Evolutionary conservation across 2,888 invertebrate genomes (phyloP).

Genomic region (Odontomyia ornata): DNA sequence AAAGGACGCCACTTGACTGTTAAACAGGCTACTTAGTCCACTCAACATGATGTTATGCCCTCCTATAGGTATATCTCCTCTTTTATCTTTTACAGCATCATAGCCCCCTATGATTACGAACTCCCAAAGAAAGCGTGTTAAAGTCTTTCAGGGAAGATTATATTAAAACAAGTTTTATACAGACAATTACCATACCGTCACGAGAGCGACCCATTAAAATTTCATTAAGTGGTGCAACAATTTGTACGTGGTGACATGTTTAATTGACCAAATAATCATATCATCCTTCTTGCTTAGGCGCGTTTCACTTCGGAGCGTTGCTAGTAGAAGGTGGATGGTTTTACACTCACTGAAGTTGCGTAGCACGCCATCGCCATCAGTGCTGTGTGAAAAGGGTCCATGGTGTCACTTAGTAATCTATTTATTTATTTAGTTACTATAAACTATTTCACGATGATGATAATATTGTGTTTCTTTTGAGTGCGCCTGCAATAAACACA

Average conservation of each 20-base stretch:
- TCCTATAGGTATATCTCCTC: too few relatives aligned
- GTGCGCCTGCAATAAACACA: not conserved
- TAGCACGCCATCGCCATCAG: too few relatives aligned
- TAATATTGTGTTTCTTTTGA: not conserved
- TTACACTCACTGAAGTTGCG: too few relatives aligned
- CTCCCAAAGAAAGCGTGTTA: not conserved
- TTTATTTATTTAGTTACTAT: not conserved
- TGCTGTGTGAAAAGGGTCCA: too few relatives aligned
- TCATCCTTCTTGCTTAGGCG: not conserved
- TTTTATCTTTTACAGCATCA: too few relatives aligned
- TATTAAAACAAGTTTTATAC: not conserved
- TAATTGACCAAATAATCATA: slow-evolving; percentile 5
- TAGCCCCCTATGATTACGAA: not conserved
- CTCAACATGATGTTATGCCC: not conserved
- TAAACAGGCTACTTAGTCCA: not conserved
- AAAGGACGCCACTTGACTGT: not conserved
- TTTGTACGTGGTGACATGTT: slow-evolving; percentile 1
- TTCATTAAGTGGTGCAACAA: slow-evolving; percentile 22
- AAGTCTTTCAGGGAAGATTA: not conserved
- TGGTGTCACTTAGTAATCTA: too few relatives aligned
- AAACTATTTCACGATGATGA: not conserved
- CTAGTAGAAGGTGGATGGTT: not conserved
- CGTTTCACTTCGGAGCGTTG: not conserved
- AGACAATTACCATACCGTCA: not conserved
- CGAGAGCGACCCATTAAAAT: not conserved